Base-by-base conservation (phyloP, 1,140 invertebrate genomes). In the Aphaenogaster rudis region DNA sequence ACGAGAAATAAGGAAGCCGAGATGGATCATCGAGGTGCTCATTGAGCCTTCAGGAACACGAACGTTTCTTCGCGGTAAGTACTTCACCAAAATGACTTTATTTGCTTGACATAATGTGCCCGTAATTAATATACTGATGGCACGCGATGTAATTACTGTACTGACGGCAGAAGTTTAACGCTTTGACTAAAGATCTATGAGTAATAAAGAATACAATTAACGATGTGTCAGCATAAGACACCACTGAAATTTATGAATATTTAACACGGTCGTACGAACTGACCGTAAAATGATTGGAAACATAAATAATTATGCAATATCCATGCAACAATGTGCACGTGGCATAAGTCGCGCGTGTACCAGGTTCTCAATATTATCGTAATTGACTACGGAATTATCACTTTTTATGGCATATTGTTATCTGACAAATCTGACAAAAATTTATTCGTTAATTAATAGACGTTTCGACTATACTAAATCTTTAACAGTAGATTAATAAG, bases 21-120 rank as follows among this genome's bases (percentile, higher is more conserved):
- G 82, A 90, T 86, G 87, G 72, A 88, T 90, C 66, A 67, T 78
- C 45, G 36, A 42, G 36, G 28, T 17, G 15, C 86, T 76, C 45
- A n/a, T 80, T 63, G 33, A 52, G 52, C 33, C 72, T 79, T 48
- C 33, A 59, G 54, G 52, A 61, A 63, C 42, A 39, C 48, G 69
- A 48, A 15, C 67, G 48, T 59, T 64, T 74, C 74, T 67, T 86
- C 45, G 69, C 33, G 28, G 48, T 66, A 33, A 66, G n/a, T 39
- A 79, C 74, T 48, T 36, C 21, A 9, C 48, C 61, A 11, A 77
- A 84, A 89, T 90, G 54, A 59, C 64, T 88, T 52, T 67, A 88
- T 88, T 72, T 59, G 59, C 52, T 42, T n/a, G 59, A 39, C 36
- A 57, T 54, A 57, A 64, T 59, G 50, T 52, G 72, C 17, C 15